Base-by-base conservation (phyloP, 2,797 vertebrate species). In the Bradypodion ventrale region DNA sequence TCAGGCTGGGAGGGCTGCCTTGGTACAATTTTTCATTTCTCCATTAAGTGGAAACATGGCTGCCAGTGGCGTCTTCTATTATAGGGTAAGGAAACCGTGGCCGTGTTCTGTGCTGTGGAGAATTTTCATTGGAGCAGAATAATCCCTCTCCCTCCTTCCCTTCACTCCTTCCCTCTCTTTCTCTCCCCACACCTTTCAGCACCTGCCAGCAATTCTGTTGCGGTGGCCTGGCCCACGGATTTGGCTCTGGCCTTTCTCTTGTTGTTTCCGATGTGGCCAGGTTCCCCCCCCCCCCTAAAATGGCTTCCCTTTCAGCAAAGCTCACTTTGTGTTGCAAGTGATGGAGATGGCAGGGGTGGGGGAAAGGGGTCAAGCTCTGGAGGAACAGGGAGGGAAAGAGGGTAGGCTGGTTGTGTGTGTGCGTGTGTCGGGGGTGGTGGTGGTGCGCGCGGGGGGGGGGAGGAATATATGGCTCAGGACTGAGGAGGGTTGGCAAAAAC, bases 221-320 rank as follows among this genome's bases (percentile, higher is more conserved):
- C 46, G 42, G 75, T 40, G 29, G 27, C 32, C 59, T 16, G 16
- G n/a, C 15, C 40, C 40, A 25, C 37, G 70, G 56, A 3, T 68
- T 75, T 75, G 62, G 70, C 70, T 80, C 70, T 4, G 49, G 70
- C 63, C 40, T 21, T n/a, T 35, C 62, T 75, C 72, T 42, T 40
- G 40, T 40, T 46, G 40, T 49, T 70, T 85, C 40, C 29, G 69
- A 62, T 49, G 37, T 49, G 78, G 52, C 42, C 63, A 69, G 52
- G 40, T 73, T 81, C 40, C 37, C 2, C n/a, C n/a, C n/a, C n/a
- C n/a, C n/a, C n/a, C n/a, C 73, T 62, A 70, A 85, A 85, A 85
- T 81, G 84, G 78, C 29, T 81, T 63, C 78, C 52, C 65, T 44
- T 75, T 85, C 35, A 27, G n/a, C 13, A 49, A 80, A 25, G 63